Evolutionary conservation across 2,113 vertebrate species (phyloP).

Genomic region (Otolemur garnettii): DNA sequence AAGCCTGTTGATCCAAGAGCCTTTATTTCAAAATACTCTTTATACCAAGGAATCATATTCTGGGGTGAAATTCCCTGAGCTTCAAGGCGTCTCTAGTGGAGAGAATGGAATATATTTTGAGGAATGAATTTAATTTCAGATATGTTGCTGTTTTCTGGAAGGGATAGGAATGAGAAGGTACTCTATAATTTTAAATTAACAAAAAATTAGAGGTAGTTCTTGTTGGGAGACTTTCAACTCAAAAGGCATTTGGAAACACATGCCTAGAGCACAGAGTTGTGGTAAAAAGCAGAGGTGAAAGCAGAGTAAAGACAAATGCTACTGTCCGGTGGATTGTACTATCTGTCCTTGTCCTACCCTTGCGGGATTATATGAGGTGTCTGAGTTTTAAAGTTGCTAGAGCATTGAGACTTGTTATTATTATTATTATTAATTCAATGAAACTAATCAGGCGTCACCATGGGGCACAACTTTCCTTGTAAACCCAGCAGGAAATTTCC

Average conservation of each 20-base stretch:
- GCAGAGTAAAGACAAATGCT: not conserved
- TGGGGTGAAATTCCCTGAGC: no score
- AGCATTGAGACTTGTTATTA: not conserved
- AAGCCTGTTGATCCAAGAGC: no score
- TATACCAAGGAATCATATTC: no score
- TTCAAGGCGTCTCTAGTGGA: not conserved
- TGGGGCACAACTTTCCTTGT: not conserved
- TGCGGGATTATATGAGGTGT: not conserved
- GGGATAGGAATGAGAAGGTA: not conserved
- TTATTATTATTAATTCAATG: conserved; percentile 66
- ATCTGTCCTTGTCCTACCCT: conserved; percentile 27
- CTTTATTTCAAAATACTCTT: no score
- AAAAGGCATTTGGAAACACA: not conserved
- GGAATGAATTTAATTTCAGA: not conserved
- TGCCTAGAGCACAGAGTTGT: not conserved
- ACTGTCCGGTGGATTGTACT: not conserved
- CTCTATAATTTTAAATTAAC: conserved; percentile 17
- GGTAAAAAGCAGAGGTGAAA: not conserved
- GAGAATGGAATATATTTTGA: not conserved
- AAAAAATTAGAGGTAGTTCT: not conserved
- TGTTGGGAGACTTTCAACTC: not conserved
- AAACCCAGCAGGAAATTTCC: conserved; percentile 45
- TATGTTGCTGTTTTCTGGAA: not conserved
- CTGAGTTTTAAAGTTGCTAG: not conserved
- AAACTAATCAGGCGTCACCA: not conserved